Evolutionary conservation across 2,888 invertebrate genomes (phyloP).

Genomic region (Gastracanthus pulcherrimus): DNA sequence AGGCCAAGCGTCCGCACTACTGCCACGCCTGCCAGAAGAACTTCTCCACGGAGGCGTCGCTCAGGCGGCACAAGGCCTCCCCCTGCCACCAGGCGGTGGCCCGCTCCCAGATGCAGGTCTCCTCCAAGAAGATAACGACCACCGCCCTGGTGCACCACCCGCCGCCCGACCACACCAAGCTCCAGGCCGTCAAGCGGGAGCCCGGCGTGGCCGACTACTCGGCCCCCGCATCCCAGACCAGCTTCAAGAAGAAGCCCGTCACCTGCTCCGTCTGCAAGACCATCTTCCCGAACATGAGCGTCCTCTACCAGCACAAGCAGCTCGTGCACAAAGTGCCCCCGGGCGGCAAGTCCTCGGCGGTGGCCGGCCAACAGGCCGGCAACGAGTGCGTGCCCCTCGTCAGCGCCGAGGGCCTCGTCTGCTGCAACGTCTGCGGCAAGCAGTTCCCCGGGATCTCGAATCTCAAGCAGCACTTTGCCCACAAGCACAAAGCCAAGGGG

Average conservation of each 20-base stretch:
- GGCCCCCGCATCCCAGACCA: background rate
- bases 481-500: conserved; percentile 78
- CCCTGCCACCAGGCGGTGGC: conserved; percentile 53
- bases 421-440: conserved; percentile 80
- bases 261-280: conserved; percentile 83
- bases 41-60: conserved; percentile 75
- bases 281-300: conserved; percentile 82
- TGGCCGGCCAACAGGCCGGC: too few relatives aligned
- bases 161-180: conserved; percentile 31
- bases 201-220: background rate
- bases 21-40: conserved; percentile 77
- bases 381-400: conserved; percentile 69
- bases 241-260: conserved; percentile 67
- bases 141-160: conserved; percentile 58
- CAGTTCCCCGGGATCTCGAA: conserved; percentile 80
- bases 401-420: conserved; percentile 78
- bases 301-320: conserved; percentile 82
- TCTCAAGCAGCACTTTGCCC: conserved; percentile 79
- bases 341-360: background rate
- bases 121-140: conserved; percentile 44
- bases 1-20: conserved; percentile 60
- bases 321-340: conserved; percentile 78
- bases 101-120: conserved; percentile 7
- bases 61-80: conserved; percentile 75
- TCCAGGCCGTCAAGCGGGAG: background rate